Evolutionary conservation across 2,797 vertebrate genomes (phyloP).

Genomic region (Acanthornis magna): DNA sequence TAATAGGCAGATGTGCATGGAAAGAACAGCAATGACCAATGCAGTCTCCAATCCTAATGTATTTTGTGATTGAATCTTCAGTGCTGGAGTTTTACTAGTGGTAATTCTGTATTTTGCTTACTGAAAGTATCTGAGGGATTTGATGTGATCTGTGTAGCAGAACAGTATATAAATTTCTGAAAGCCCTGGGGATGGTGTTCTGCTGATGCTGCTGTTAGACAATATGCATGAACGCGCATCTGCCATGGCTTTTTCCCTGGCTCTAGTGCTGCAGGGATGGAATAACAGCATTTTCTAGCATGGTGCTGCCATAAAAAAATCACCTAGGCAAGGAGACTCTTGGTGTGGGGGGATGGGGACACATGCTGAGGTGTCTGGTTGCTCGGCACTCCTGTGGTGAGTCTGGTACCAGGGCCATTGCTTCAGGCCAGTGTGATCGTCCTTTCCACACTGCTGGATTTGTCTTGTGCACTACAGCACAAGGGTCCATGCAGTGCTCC

Average conservation of each 20-base stretch:
- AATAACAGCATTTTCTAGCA: neutral
- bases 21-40: neutral
- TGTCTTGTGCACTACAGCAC: neutral
- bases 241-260: neutral
- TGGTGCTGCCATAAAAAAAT: neutral
- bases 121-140: constrained; percentile 15
- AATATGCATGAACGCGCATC: neutral
- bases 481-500: neutral
- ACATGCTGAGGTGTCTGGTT: neutral
- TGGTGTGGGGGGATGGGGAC: neutral
- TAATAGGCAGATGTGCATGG: neutral
- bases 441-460: neutral
- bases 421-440: neutral
- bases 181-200: neutral
- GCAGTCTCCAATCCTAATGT: neutral
- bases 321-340: neutral
- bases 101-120: constrained; percentile 11
- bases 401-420: neutral
- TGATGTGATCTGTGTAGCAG: constrained; percentile 26
- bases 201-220: neutral
- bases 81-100: neutral
- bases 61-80: neutral
- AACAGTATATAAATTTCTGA: neutral
- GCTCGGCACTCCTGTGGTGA: fast-evolving
- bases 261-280: neutral